These are phyloP conservation scores for Notothenia rossii DNA, from an alignment of 2,113 vertebrate species.

Conservation along the genomic window DNA sequence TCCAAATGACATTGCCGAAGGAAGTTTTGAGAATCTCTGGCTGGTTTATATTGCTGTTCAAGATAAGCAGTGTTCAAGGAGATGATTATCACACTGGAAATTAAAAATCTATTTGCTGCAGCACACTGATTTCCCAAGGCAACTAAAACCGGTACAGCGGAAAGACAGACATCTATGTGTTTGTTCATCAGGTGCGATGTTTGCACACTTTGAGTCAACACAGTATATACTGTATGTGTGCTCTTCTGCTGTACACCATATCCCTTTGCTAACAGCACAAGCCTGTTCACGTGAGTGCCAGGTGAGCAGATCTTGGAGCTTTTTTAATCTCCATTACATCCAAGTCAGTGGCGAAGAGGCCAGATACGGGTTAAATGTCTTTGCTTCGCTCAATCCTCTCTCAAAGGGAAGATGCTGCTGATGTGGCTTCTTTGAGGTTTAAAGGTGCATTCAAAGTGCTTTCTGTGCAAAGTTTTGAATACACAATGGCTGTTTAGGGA, in stretches of 20 bases:
- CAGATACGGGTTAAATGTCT: constrained; percentile 51
- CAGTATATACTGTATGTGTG: constrained; percentile 8
- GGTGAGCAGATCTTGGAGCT: constrained; percentile 62
- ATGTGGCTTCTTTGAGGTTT: constrained; percentile 62
- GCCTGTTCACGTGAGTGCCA: constrained; percentile 43
- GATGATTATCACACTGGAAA: constrained; percentile 48
- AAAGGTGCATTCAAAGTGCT: constrained; percentile 61
- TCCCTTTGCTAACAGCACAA: constrained; percentile 29
- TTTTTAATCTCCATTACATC: constrained; percentile 69
- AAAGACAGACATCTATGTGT: constrained; percentile 13
- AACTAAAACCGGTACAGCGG: constrained; percentile 26
- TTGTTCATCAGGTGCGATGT: constrained; percentile 58
- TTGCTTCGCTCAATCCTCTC: constrained; percentile 42
- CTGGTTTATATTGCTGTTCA: constrained; percentile 1
- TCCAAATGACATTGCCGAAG: not conserved
- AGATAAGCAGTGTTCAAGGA: constrained; percentile 11
- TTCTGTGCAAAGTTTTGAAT: constrained; percentile 55
- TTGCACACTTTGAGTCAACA: constrained; percentile 55
- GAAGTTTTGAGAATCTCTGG: not conserved
- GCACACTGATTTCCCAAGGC: constrained; percentile 46
- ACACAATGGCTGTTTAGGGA: constrained; percentile 51
- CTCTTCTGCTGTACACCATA: constrained; percentile 30
- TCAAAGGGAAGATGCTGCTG: constrained; percentile 71
- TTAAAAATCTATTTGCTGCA: constrained; percentile 36
- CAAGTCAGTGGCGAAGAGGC: constrained; percentile 22